Conservation (phyloP, 2,888 invertebrate genomes). For the Rhagophthalmus giganteus region DNA sequence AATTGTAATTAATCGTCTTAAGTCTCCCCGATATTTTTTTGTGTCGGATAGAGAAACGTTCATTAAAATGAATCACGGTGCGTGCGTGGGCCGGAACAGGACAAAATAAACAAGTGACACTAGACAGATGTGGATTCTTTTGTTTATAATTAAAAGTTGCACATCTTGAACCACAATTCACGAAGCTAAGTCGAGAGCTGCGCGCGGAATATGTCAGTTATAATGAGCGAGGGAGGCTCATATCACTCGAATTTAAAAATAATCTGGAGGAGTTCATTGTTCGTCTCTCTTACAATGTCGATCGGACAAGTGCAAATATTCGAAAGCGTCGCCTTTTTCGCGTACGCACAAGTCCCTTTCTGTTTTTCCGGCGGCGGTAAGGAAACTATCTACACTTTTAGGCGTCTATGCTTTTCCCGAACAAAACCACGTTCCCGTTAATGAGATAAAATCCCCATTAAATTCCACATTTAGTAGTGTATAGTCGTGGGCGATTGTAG, state of each 20-base stretch:
- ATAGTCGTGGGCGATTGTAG: conserved; percentile 46
- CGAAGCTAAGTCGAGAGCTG: conserved; percentile 17
- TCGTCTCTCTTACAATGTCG: conserved; percentile 15
- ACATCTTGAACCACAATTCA: conserved; percentile 25
- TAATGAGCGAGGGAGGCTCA: conserved; percentile 30
- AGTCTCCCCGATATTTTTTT: conserved; percentile 3
- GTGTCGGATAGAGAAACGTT: conserved; percentile 2
- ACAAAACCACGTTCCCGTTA: conserved; percentile 44
- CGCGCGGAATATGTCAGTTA: conserved; percentile 21
- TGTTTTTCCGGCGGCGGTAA: too few species aligned
- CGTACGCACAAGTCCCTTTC: too few species aligned
- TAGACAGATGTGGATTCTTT: conserved; percentile 29
- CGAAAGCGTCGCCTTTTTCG: too few species aligned
- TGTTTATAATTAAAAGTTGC: conserved; percentile 30
- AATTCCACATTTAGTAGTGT: conserved; percentile 48
- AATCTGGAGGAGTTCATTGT: conserved; percentile 35
- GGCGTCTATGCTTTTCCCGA: conserved; percentile 8
- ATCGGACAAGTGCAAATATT: conserved; percentile 6
- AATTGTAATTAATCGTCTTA: conserved; percentile 15
- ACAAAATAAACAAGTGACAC: conserved; percentile 21
- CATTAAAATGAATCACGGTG: conserved; percentile 20
- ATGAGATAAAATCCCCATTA: conserved; percentile 51
- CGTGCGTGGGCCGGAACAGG: conserved; percentile 19
- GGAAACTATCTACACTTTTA: conserved; percentile 9
- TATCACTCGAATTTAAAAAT: conserved; percentile 35